Evolutionary conservation across 1,140 invertebrate genomes (phyloP).

Genomic region (Parasteatoda tepidariorum): DNA sequence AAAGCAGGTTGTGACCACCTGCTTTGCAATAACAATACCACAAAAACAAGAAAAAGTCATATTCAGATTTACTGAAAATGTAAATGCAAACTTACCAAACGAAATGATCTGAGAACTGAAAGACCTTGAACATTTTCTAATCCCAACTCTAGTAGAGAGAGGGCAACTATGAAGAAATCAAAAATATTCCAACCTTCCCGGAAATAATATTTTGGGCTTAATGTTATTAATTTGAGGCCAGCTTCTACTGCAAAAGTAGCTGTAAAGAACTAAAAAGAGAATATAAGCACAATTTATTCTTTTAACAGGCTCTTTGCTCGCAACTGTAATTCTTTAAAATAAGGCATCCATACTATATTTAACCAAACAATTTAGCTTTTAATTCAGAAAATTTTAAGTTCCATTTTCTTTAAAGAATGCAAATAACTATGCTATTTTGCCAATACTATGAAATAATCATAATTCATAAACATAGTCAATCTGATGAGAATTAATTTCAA

Average conservation of each 20-base stretch:
- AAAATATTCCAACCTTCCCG: slow-evolving; percentile 99
- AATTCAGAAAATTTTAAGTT: no score
- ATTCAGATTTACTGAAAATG: no score
- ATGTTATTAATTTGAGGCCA: slow-evolving; percentile 92
- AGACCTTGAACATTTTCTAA: slow-evolving; percentile 92
- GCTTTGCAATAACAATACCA: no score
- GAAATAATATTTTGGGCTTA: slow-evolving; percentile 97
- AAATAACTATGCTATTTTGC: no score
- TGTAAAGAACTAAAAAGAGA: slow-evolving; percentile 87
- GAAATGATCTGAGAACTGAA: slow-evolving; percentile 96
- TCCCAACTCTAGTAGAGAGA: slow-evolving; percentile 92
- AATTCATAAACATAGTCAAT: no score
- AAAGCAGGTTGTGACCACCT: no score
- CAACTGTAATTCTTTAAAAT: slow-evolving; percentile 20
- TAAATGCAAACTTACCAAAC: slow-evolving; percentile 91
- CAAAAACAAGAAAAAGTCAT: no score
- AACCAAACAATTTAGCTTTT: no score
- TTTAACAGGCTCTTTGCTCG: slow-evolving; percentile 11
- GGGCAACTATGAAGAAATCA: slow-evolving; percentile 96
- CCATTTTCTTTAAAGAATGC: no score
- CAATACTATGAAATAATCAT: no score
- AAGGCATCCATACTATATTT: no score
- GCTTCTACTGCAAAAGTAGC: slow-evolving; percentile 97
- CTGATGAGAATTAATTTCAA: no score
- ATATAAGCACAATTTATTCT: slow-evolving; percentile 54